phyloP scores from a whole-genome alignment of 2,888 invertebrate genomes.

The Zaprionus obscuricornis region DNA sequence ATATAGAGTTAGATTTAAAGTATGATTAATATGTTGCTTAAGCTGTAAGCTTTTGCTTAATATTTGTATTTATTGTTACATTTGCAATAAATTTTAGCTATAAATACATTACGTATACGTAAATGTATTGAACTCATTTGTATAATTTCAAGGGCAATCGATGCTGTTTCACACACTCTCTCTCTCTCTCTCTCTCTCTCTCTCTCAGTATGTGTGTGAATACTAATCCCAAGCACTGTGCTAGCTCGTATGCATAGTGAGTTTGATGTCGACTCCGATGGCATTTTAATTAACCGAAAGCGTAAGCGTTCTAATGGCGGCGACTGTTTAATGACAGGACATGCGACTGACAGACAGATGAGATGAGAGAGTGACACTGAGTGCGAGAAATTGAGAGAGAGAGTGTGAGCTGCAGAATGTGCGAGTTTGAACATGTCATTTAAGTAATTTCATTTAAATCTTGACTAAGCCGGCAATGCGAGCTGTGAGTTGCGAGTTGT shows the following conservation, averaged over 20 bases:
- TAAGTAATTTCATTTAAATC: slow-evolving; percentile 67
- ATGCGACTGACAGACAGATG: background rate
- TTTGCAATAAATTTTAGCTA: background rate
- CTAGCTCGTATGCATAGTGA: slow-evolving; percentile 21
- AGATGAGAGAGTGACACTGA: no score
- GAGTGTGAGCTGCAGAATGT: no score
- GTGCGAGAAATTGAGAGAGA: no score
- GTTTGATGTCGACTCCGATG: slow-evolving; percentile 43
- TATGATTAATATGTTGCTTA: no score
- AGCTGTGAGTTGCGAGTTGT: background rate
- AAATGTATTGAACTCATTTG: background rate
- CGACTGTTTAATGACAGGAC: slow-evolving; percentile 27
- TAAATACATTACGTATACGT: background rate
- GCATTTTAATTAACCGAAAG: slow-evolving; percentile 66
- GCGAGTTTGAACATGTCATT: slow-evolving; percentile 50
- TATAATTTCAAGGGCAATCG: no score
- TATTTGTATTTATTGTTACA: no score
- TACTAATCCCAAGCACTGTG: background rate
- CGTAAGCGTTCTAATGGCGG: slow-evolving; percentile 42
- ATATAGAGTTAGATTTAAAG: no score
- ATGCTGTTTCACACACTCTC: background rate
- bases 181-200: no score
- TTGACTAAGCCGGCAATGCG: slow-evolving; percentile 54
- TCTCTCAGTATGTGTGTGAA: background rate
- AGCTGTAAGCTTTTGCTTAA: no score